phyloP scores from a whole-genome alignment of 2,888 invertebrate species.

The Corbicula japonica region DNA sequence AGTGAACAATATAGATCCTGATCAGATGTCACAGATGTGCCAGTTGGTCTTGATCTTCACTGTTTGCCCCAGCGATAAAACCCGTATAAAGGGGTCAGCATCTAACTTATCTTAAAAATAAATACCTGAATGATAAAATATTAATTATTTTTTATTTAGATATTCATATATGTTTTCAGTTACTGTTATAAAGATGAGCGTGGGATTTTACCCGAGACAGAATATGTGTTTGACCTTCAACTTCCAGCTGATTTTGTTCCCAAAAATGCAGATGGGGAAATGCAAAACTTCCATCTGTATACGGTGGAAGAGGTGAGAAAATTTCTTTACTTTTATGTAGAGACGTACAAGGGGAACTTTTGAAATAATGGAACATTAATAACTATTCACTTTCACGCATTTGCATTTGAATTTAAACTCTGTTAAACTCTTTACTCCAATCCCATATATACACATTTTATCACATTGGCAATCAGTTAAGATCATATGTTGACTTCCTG shows the following conservation, averaged over 20 bases:
- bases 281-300: conserved; percentile 95
- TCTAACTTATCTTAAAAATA: too few species aligned
- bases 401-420: background rate
- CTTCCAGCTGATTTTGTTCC: conserved; percentile 96
- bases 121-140: background rate
- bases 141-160: too few species aligned
- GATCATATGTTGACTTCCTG: background rate
- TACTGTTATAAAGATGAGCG: conserved; percentile 97
- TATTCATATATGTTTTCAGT: conserved; percentile 89
- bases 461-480: background rate
- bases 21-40: too few species aligned
- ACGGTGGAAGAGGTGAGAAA: conserved; percentile 91
- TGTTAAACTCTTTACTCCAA: background rate
- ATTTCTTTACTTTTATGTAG: background rate
- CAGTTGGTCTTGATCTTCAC: too few species aligned
- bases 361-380: background rate
- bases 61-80: too few species aligned
- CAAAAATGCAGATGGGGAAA: conserved; percentile 97
- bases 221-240: conserved; percentile 97
- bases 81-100: too few species aligned
- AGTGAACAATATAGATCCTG: too few species aligned
- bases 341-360: background rate
- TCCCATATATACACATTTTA: background rate
- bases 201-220: conserved; percentile 97
- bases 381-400: background rate